Percentiles rank a stretch among this genome's conserved stretches.
phyloP scores from a whole-genome alignment of 2,888 invertebrate species.

The Pristionchus fissidentatus region DNA sequence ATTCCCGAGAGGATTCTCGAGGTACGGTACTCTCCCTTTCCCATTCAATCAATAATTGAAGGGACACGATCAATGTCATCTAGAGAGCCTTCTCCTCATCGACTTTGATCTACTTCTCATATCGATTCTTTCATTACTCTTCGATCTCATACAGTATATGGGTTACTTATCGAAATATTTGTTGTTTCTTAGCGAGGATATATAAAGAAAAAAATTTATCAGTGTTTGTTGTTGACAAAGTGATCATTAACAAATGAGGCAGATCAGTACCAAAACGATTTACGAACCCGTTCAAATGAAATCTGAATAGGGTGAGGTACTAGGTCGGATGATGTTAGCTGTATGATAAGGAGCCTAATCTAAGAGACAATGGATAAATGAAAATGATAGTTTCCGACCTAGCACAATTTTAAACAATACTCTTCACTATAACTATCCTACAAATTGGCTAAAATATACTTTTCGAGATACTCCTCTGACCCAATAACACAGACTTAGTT shows the following conservation, averaged over 20 bases:
- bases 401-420: background rate
- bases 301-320: conserved; percentile 31
- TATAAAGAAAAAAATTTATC: background rate
- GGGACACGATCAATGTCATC: conserved; percentile 33
- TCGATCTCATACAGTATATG: background rate
- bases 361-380: background rate
- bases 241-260: conserved; percentile 5
- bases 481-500: conserved; percentile 26
- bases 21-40: background rate
- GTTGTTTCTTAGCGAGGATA: background rate
- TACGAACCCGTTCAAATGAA: conserved; percentile 2
- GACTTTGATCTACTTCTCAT: background rate
- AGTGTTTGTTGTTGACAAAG: background rate
- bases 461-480: conserved; percentile 27
- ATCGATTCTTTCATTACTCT: background rate
- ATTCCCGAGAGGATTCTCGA: conserved; percentile 22
- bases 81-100: conserved; percentile 3
- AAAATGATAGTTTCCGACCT: conserved; percentile 12
- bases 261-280: conserved; percentile 11
- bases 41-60: background rate
- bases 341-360: background rate
- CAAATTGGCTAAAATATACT: conserved; percentile 21
- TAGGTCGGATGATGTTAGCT: background rate
- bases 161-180: conserved; percentile 18
- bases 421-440: conserved; percentile 31